phyloP scores from a whole-genome alignment of 2,888 invertebrate species.

The Oscheius sp. region DNA sequence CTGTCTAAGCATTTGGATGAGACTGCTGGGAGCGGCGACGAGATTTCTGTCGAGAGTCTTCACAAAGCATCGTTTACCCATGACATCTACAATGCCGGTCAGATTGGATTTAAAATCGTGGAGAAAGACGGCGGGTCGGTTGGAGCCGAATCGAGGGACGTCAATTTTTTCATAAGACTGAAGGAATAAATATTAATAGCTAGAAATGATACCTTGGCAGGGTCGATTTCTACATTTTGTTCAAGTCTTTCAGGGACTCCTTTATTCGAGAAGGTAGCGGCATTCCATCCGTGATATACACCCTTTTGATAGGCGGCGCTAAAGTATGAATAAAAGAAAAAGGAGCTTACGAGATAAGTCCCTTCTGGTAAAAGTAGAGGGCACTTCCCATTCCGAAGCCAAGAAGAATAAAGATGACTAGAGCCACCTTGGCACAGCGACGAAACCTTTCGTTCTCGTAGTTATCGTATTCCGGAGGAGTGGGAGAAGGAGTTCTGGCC shows the following conservation, averaged over 20 bases:
- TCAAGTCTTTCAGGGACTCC: constrained; percentile 55
- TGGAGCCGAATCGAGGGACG: constrained; percentile 85
- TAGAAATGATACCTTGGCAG: constrained; percentile 72
- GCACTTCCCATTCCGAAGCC: constrained; percentile 45
- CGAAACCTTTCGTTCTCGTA: constrained; percentile 43
- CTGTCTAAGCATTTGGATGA: constrained; percentile 77
- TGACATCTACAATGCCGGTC: constrained; percentile 83
- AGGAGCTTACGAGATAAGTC: constrained; percentile 44
- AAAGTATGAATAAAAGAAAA: background rate
- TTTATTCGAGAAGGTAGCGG: constrained; percentile 49
- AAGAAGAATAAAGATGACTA: constrained; percentile 42
- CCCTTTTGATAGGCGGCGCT: constrained; percentile 53
- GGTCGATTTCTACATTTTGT: constrained; percentile 65
- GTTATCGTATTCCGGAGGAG: constrained; percentile 55
- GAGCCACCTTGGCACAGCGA: constrained; percentile 46
- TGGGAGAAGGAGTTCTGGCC: constrained; percentile 55
- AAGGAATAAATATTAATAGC: constrained; percentile 16
- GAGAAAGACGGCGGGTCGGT: constrained; percentile 84
- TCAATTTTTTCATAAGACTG: constrained; percentile 82
- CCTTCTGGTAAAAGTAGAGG: constrained; percentile 52
- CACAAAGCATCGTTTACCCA: constrained; percentile 83
- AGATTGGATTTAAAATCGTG: constrained; percentile 87
- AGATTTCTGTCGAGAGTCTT: constrained; percentile 80
- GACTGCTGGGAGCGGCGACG: constrained; percentile 72
- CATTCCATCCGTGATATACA: constrained; percentile 54